Conservation (phyloP, 53 echinoderm and acorn worm genomes). For the Arbacia lixula region DNA sequence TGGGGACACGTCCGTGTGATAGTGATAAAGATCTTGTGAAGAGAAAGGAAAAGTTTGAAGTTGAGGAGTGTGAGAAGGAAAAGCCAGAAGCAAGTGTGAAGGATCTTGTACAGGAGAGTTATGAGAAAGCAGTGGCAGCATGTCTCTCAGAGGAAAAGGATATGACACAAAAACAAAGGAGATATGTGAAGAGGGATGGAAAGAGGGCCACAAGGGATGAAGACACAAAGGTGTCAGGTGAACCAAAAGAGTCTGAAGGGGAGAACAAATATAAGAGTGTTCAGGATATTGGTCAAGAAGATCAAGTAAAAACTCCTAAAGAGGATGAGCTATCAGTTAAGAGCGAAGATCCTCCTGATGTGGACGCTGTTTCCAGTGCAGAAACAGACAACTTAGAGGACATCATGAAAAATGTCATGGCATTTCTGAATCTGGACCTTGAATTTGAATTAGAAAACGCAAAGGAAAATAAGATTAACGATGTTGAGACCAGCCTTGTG, state of each 20-base stretch:
- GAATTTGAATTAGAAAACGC: neutral
- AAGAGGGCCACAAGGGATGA: neutral
- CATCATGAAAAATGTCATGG: constrained; percentile 57
- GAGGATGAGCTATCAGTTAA: no score
- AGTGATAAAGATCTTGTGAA: neutral
- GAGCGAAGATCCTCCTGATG: no score
- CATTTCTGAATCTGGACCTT: constrained; percentile 31
- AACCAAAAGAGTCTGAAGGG: no score
- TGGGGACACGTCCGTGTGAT: neutral
- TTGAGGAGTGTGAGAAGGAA: neutral
- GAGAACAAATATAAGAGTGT: no score
- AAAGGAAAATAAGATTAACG: constrained; percentile 9
- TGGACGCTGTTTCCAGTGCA: no score
- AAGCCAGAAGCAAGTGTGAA: neutral
- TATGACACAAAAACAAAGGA: neutral
- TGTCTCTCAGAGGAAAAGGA: constrained; percentile 23
- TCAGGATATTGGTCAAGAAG: no score
- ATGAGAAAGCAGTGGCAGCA: neutral
- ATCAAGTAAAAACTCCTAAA: no score
- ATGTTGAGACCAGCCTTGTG: no score
- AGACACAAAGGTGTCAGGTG: neutral
- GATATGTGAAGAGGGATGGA: constrained; percentile 23
- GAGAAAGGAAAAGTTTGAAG: neutral
- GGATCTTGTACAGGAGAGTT: neutral
- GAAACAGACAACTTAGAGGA: constrained; percentile 38